Evolutionary conservation across 2,113 vertebrate species (phyloP).

Genomic region (Orientallactaga bullata): DNA sequence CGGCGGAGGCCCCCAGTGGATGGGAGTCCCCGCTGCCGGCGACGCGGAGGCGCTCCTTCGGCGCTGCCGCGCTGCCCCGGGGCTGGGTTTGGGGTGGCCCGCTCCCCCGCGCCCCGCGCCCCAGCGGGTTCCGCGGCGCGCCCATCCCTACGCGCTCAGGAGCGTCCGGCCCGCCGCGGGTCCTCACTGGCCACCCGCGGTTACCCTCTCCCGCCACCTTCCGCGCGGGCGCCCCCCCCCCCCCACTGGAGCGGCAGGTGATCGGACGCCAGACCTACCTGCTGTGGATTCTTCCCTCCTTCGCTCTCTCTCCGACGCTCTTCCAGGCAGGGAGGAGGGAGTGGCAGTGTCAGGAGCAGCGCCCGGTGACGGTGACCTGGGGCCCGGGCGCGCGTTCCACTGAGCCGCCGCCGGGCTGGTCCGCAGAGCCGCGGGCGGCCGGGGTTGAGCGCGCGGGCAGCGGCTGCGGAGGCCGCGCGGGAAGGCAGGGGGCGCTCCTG

Average conservation of each 20-base stretch:
- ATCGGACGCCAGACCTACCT: conserved; percentile 61
- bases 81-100: not conserved
- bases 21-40: not conserved
- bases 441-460: conserved; percentile 34
- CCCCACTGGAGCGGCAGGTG: conserved; percentile 71
- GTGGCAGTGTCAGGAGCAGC: not conserved
- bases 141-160: not conserved
- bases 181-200: not conserved
- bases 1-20: not conserved
- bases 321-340: no score
- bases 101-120: not conserved
- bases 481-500: conserved; percentile 80
- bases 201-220: not conserved
- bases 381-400: not conserved
- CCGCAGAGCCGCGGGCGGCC: conserved; percentile 60
- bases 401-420: conserved; percentile 36
- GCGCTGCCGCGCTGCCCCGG: not conserved
- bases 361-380: not conserved
- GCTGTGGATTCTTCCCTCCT: not conserved
- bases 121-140: rapidly evolving
- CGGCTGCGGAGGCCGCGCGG: not conserved
- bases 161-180: not conserved
- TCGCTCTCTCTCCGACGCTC: not conserved
- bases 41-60: not conserved
- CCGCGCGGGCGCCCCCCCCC: conserved; percentile 34